These are phyloP conservation scores for Actenoides lindsayi DNA, from an alignment of 2,113 vertebrate species.

Conservation along the genomic window DNA sequence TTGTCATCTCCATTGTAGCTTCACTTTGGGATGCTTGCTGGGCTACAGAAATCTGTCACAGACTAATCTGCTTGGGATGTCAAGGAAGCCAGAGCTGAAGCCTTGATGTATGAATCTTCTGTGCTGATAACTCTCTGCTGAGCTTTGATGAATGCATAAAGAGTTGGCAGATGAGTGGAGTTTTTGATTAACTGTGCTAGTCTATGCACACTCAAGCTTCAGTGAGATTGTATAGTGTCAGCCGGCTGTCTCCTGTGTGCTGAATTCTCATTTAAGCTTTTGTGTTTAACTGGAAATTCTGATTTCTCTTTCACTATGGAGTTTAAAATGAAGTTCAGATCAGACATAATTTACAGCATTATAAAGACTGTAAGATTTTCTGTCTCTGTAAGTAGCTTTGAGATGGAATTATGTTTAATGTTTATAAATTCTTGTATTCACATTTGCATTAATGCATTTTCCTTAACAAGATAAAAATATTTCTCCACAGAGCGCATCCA, in stretches of 20 bases:
- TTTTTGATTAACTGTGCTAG: slow-evolving; percentile 70
- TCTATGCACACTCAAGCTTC: slow-evolving; percentile 54
- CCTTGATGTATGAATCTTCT: slow-evolving; percentile 62
- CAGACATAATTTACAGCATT: slow-evolving; percentile 59
- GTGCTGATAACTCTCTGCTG: slow-evolving; percentile 55
- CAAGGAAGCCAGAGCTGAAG: slow-evolving; percentile 47
- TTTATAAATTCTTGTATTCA: slow-evolving; percentile 55
- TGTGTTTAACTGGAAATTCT: slow-evolving; percentile 66
- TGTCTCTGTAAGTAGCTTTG: slow-evolving; percentile 55
- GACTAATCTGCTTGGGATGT: slow-evolving; percentile 59
- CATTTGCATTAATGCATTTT: slow-evolving; percentile 63
- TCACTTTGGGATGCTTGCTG: slow-evolving; percentile 27
- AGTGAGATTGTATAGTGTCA: slow-evolving; percentile 60
- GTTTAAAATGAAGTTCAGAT: slow-evolving; percentile 70
- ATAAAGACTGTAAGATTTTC: slow-evolving; percentile 55
- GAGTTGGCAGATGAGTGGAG: slow-evolving; percentile 56
- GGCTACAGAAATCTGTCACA: slow-evolving; percentile 55
- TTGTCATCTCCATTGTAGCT: slow-evolving; percentile 28
- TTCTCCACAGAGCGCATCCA: neutral
- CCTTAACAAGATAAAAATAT: slow-evolving; percentile 60
- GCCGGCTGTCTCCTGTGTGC: slow-evolving; percentile 59
- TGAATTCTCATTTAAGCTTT: slow-evolving; percentile 65
- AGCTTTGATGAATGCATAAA: slow-evolving; percentile 69
- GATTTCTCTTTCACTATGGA: slow-evolving; percentile 31
- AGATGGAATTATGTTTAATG: slow-evolving; percentile 63